Conservation (phyloP, 2,888 invertebrate species). For the Steinernema scapterisci region DNA sequence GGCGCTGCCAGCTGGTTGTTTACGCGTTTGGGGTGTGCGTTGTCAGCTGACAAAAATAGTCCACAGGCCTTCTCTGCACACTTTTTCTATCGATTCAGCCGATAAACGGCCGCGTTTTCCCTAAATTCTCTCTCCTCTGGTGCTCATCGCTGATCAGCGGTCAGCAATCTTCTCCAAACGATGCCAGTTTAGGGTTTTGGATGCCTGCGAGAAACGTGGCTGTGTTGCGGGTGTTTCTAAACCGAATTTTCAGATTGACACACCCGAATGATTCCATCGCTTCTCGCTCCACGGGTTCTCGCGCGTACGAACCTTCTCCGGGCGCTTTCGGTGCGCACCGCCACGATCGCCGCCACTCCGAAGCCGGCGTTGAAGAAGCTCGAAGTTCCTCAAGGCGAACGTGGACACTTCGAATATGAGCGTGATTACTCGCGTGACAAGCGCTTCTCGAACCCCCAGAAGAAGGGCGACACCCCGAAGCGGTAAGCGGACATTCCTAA, state of each 20-base stretch:
- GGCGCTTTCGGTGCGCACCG: not conserved
- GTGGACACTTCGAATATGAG: conserved; percentile 59
- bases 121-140: too few species aligned
- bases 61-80: not conserved
- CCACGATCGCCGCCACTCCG: conserved; percentile 9
- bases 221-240: not conserved
- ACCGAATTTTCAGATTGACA: not conserved
- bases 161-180: too few species aligned
- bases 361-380: conserved; percentile 19
- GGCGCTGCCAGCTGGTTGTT: conserved; percentile 31
- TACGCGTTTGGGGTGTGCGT: conserved; percentile 13
- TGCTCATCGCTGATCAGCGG: too few species aligned
- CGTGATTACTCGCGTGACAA: conserved; percentile 61
- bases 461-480: conserved; percentile 58
- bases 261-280: not conserved
- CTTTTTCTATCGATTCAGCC: not conserved
- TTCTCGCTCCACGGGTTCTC: conserved; percentile 1
- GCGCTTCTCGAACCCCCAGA: conserved; percentile 57
- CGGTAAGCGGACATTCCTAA: conserved; percentile 34
- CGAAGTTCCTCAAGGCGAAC: conserved; percentile 35
- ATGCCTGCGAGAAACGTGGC: not conserved
- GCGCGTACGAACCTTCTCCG: not conserved
- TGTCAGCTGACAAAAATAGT: conserved; percentile 26
- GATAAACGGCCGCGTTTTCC: not conserved
- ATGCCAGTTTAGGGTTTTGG: too few species aligned